Conservation (phyloP, 1,140 invertebrate genomes). For the Pinna nobilis region DNA sequence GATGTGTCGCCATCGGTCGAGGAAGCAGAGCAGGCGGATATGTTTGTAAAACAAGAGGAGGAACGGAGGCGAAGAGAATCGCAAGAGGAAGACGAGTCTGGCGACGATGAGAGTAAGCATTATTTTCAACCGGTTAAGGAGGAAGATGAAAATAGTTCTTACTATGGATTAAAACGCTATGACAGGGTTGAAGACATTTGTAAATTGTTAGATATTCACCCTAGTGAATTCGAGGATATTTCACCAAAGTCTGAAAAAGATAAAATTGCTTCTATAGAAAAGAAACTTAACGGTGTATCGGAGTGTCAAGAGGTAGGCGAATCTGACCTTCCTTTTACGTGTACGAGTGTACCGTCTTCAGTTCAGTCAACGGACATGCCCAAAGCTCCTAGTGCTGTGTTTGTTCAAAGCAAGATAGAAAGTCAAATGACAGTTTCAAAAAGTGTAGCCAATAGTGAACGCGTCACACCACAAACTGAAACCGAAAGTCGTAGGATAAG, state of each 20-base stretch:
- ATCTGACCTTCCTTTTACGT: background rate
- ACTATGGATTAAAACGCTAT: conserved; percentile 61
- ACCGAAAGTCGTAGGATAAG: too few relatives aligned
- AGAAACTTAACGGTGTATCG: background rate
- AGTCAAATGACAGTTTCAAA: background rate
- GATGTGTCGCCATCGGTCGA: conserved; percentile 77
- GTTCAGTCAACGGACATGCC: background rate
- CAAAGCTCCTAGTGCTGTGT: too few relatives aligned
- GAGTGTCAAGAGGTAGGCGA: background rate
- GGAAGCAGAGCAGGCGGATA: conserved; percentile 75
- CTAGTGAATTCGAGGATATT: conserved; percentile 19
- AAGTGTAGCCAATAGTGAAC: background rate
- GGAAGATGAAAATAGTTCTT: conserved; percentile 43
- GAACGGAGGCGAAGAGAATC: conserved; percentile 61
- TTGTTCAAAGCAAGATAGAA: background rate
- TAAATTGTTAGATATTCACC: conserved; percentile 48
- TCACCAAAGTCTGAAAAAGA: background rate
- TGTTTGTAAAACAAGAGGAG: conserved; percentile 70
- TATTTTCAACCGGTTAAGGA: conserved; percentile 46
- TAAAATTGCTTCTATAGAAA: background rate
- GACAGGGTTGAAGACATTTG: conserved; percentile 69
- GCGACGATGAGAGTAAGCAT: conserved; percentile 45
- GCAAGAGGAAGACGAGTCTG: conserved; percentile 48
- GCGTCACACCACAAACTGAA: background rate
- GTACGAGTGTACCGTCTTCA: background rate